Base-by-base conservation (phyloP, 2,113 vertebrate species). In the Oostethus manadensis region DNA sequence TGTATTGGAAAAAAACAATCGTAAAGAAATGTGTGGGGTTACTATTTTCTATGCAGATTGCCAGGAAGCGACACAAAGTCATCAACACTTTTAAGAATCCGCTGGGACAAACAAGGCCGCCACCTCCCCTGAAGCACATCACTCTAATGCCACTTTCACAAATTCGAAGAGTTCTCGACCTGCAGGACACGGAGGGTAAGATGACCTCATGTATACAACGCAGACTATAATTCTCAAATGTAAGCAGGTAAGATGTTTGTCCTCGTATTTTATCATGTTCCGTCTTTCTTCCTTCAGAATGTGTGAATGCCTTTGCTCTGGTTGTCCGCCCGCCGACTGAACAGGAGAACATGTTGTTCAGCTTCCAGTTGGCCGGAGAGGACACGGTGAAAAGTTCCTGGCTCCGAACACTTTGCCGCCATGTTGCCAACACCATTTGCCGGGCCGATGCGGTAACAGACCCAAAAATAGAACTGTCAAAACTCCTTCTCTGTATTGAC, bases 351-450 rank as follows among this genome's bases (percentile, higher is more conserved):
- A 86, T 96, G 76, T 84, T 99, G 64, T 94, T 99, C 76, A 98
- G 95, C 77, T 99, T 99, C 88, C 94, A 98, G 77, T 92, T 99
- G 86, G 86, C 84, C 1, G 84, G 87, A 18, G 95, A 98, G 76
- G 97, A 98, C 49, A 91, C 87, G 1, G 80, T 88, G 64, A 99
- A 99, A 83, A 90, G 90, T 17, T 80, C 84, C 50, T 99, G 95
- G 95, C 82, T 98, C 47, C 92, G 89, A 87, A 93, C 71, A 29
- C 83, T 99, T 9, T 98, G 94, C 79, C 94, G 97, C 67, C 95
- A 98, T 0, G 91, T 99, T 59, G 96, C 97, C 84, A 95, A 98
- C 87, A 98, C 96, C 18, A 98, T 98, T 87, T 98, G 96, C 88
- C 94, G 91, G 85, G 90, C 97, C 56, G 95, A 98, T 72, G 89